Percentiles rank a stretch among this genome's conserved stretches.
Evolutionary conservation across 2,797 vertebrate genomes (phyloP).

Genomic region (Okamejei kenojei): DNA sequence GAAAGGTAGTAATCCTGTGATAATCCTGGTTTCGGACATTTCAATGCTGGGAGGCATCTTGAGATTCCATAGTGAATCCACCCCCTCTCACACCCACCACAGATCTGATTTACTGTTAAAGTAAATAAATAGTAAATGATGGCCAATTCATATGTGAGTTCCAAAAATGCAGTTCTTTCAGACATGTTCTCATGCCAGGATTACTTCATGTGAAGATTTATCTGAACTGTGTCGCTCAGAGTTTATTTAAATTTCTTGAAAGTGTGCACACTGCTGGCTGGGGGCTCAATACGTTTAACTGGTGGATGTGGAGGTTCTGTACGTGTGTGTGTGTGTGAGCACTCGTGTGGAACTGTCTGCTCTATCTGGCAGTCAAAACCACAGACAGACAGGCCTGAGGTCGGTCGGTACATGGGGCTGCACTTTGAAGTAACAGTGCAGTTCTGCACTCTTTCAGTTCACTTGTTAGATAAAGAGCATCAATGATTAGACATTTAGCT

Average conservation of each 20-base stretch:
- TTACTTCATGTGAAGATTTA: not conserved
- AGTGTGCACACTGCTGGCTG: not conserved
- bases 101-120: not conserved
- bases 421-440: not conserved
- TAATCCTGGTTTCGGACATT: not conserved
- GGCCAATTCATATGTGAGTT: not conserved
- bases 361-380: not conserved
- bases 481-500: not conserved
- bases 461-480: not conserved
- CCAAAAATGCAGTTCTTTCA: not conserved
- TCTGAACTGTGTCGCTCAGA: not conserved
- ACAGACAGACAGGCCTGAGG: not conserved
- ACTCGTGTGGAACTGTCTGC: not conserved
- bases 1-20: too few species aligned
- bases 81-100: not conserved
- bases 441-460: not conserved
- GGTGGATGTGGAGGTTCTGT: conserved; percentile 2
- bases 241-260: not conserved
- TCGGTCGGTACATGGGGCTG: not conserved
- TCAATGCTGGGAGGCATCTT: not conserved
- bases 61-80: not conserved
- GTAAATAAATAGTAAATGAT: not conserved
- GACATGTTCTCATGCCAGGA: not conserved
- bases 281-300: not conserved
- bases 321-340: not conserved